A percentile compares a stretch with the other conserved stretches of the same genome.
Conservation (phyloP, 1,140 invertebrate genomes). For the Linepithema humile region DNA sequence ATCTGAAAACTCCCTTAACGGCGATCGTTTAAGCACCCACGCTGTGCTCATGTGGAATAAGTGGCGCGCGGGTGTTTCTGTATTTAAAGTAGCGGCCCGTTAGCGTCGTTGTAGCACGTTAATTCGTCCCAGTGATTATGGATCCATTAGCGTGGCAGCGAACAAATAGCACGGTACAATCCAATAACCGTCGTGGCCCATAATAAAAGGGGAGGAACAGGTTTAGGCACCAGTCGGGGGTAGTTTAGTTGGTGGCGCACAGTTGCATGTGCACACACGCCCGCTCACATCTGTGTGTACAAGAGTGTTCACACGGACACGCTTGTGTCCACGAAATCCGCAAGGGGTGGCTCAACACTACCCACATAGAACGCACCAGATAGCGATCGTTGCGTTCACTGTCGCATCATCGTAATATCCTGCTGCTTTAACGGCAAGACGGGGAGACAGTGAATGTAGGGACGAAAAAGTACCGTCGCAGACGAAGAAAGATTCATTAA, state of each 20-base stretch:
- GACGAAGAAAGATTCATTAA: slow-evolving; percentile 42
- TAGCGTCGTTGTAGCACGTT: slow-evolving; percentile 69
- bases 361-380: slow-evolving; percentile 64
- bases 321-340: neutral
- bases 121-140: slow-evolving; percentile 80
- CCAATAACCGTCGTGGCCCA: slow-evolving; percentile 80
- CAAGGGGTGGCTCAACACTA: slow-evolving; percentile 47
- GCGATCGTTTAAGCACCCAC: neutral
- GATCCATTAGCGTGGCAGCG: slow-evolving; percentile 82
- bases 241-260: slow-evolving; percentile 74
- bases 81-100: slow-evolving; percentile 61
- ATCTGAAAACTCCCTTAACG: slow-evolving; percentile 1
- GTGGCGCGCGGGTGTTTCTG: slow-evolving; percentile 26
- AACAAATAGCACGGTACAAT: slow-evolving; percentile 82
- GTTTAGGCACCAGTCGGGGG: slow-evolving; percentile 80
- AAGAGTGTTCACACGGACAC: neutral
- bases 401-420: slow-evolving; percentile 78
- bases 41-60: slow-evolving; percentile 5
- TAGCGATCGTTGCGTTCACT: slow-evolving; percentile 81
- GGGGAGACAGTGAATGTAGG: too few relatives aligned
- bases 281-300: neutral
- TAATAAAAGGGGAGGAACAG: slow-evolving; percentile 78
- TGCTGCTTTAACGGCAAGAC: slow-evolving; percentile 22
- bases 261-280: neutral
- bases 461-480: neutral